Evolutionary conservation across 2,888 invertebrate species (phyloP).

Genomic region (Cremastinae sp.): DNA sequence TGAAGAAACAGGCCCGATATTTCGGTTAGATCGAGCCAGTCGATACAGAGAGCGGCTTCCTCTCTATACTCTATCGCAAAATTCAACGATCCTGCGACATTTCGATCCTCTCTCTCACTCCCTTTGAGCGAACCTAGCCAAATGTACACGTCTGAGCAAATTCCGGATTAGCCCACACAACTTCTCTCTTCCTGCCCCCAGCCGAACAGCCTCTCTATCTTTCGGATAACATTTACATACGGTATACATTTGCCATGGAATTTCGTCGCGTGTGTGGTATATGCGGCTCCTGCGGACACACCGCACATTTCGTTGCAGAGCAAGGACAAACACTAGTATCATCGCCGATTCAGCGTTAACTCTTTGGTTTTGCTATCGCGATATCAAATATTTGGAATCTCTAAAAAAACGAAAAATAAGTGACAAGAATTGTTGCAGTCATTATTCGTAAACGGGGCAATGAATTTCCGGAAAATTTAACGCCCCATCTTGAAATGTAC

Average conservation of each 20-base stretch:
- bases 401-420: too few species aligned
- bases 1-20: neutral
- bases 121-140: constrained; percentile 57
- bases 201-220: constrained; percentile 54
- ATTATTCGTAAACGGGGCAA: too few species aligned
- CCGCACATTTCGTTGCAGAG: constrained; percentile 58
- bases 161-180: constrained; percentile 74
- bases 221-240: constrained; percentile 76
- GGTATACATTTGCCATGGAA: constrained; percentile 72
- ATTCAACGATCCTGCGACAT: constrained; percentile 28
- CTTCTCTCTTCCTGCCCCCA: constrained; percentile 13
- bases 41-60: neutral
- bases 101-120: constrained; percentile 5
- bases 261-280: constrained; percentile 57
- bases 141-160: constrained; percentile 73
- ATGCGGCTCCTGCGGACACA: constrained; percentile 60
- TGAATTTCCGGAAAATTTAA: too few species aligned
- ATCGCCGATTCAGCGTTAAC: constrained; percentile 26
- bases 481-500: too few species aligned
- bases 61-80: constrained; percentile 7
- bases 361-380: too few species aligned
- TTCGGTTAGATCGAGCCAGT: neutral
- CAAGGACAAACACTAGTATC: constrained; percentile 55
- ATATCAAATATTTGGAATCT: too few species aligned
- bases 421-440: too few species aligned